Conservation (phyloP, 1,140 invertebrate species). For the Belonocnema kinseyi region DNA sequence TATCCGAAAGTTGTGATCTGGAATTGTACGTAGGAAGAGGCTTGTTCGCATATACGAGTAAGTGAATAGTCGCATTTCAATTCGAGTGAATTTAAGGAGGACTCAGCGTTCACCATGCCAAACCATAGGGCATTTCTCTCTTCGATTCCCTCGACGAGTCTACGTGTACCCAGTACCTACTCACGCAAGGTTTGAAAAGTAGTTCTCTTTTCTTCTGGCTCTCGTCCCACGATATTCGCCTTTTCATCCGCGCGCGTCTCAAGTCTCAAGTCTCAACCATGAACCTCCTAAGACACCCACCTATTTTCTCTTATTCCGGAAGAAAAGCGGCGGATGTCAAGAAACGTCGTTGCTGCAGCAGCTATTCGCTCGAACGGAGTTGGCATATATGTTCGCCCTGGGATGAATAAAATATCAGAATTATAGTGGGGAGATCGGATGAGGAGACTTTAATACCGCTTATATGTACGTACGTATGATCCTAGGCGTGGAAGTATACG, state of each 20-base stretch:
- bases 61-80: constrained; percentile 5
- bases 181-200: constrained; percentile 25
- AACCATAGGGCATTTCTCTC: constrained; percentile 17
- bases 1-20: background rate
- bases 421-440: background rate
- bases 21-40: background rate
- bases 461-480: constrained; percentile 7
- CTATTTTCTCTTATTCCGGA: constrained; percentile 18
- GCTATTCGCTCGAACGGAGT: constrained; percentile 10
- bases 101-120: background rate
- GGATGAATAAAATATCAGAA: constrained; percentile 28
- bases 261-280: background rate
- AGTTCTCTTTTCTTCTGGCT: constrained; percentile 7
- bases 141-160: background rate
- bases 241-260: background rate
- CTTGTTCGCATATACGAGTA: background rate
- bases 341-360: constrained; percentile 2
- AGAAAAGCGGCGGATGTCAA: constrained; percentile 6
- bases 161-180: background rate
- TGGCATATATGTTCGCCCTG: constrained; percentile 15
- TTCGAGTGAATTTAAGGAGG: constrained; percentile 18
- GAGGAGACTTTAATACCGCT: constrained; percentile 7
- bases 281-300: background rate
- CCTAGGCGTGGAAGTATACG: background rate
- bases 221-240: background rate